Evolutionary conservation across 2,797 vertebrate genomes (phyloP), one percentile per base, ranked within the genome.

Genomic region (Lateolabrax maculatus): DNA sequence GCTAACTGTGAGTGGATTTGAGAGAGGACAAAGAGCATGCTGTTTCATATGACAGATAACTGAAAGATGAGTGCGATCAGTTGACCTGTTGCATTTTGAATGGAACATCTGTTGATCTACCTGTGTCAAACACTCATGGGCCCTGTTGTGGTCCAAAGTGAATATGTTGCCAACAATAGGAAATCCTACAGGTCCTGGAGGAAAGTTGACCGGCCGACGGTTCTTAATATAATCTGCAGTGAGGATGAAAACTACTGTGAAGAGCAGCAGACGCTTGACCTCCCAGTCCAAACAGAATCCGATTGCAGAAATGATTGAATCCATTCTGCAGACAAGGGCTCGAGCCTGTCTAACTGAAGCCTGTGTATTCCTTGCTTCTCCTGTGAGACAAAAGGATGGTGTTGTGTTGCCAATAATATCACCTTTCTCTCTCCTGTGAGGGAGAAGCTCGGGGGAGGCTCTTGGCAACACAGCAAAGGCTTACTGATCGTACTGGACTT

Each of bases 141-240:
- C 18, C 27, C 81, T 86, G 0, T 1, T 80, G 23, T 69, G 57
- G 43, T 90, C 79, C 34, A 92, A 4, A 25, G 21, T 73, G 16
- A 92, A 80, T 9, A 91, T 41, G 68, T 87, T 93, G 41, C 93
- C 92, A 21, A 94, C 2, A 4, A 93, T 13, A 6, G 93, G 93
- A 29, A 91, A 27, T 19, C 80, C 46, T 34, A 31, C 9, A 23
- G 93, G 92, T 53, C 93, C 91, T 13, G 93, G 93, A 13, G 91
- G 91, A 37, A 84, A 80, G 51, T 66, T 84, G 31, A 25, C 75
- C 0, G 80, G 60, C 6, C 43, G 77, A 25, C 56, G 61, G 66
- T 85, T 85, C 56, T 74, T 87, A 3, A 93, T 6, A 29, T 85
- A 88, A 74, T 93, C 93, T 37, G 81, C 73, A 25, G 83, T 52